Conservation (phyloP, 2,888 invertebrate species). For the Sussaba pulchella region DNA sequence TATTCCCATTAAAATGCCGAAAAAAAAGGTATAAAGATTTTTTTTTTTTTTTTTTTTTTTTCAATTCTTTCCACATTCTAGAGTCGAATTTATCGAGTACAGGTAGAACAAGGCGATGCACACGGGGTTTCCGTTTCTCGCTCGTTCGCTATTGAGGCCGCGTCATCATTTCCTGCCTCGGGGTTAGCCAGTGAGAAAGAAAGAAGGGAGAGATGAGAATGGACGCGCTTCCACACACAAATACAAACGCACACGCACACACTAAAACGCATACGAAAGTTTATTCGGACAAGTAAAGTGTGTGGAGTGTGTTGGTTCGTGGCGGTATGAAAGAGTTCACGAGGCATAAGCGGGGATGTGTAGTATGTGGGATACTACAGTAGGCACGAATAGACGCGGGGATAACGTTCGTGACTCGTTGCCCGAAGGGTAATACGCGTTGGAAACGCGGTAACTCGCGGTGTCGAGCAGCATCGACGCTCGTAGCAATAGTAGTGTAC, state of each 20-base stretch:
- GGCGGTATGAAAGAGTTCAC: slow-evolving; percentile 65
- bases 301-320: slow-evolving; percentile 37
- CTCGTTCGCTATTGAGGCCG: slow-evolving; percentile 72
- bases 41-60: no score
- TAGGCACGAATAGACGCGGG: slow-evolving; percentile 48
- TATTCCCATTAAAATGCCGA: no score
- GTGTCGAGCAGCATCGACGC: slow-evolving; percentile 59
- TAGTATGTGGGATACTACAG: slow-evolving; percentile 54
- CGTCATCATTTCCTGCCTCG: slow-evolving; percentile 79
- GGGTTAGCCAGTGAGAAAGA: slow-evolving; percentile 62
- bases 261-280: slow-evolving; percentile 25
- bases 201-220: slow-evolving; percentile 61
- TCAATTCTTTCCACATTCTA: slow-evolving; percentile 19
- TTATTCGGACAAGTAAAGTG: slow-evolving; percentile 10
- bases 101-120: slow-evolving; percentile 63
- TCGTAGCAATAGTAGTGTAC: slow-evolving; percentile 44
- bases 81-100: slow-evolving; percentile 36
- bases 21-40: no score
- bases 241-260: slow-evolving; percentile 18
- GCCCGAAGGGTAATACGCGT: slow-evolving; percentile 61
- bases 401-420: slow-evolving; percentile 64
- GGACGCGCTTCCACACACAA: slow-evolving; percentile 49
- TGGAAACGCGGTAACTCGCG: slow-evolving; percentile 57
- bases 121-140: slow-evolving; percentile 67
- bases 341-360: slow-evolving; percentile 35